These are phyloP conservation scores for Perca schrenkii DNA, from an alignment of 2,113 vertebrate genomes.

Conservation along the genomic window DNA sequence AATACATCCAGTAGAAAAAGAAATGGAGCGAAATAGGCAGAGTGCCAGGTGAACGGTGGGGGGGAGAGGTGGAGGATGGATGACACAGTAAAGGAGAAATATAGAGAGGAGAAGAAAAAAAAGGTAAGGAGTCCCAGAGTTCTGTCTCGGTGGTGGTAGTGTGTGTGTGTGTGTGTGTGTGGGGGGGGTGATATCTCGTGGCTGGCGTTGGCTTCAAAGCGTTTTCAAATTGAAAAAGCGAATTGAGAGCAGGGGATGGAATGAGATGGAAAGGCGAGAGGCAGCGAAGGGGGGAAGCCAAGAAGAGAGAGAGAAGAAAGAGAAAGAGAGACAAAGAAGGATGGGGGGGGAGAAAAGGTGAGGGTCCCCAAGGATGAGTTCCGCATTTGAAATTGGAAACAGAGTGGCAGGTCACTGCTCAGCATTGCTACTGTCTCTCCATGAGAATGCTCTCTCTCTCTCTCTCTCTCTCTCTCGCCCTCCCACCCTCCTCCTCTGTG, in stretches of 20 bases:
- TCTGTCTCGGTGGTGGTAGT: constrained; percentile 61
- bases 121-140: constrained; percentile 67
- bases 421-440: constrained; percentile 58
- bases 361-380: constrained; percentile 70
- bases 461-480: constrained; percentile 2
- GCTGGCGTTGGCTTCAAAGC: constrained; percentile 77
- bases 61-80: constrained; percentile 63
- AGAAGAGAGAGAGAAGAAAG: constrained; percentile 40
- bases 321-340: constrained; percentile 53
- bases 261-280: constrained; percentile 61
- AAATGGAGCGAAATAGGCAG: constrained; percentile 59
- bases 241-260: constrained; percentile 66
- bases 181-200: constrained; percentile 37
- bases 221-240: constrained; percentile 77
- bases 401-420: constrained; percentile 72
- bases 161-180: no score
- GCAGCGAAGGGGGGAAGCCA: constrained; percentile 25
- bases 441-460: constrained; percentile 43
- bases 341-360: constrained; percentile 36
- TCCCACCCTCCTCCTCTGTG: constrained; percentile 31
- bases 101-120: constrained; percentile 53
- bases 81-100: constrained; percentile 70
- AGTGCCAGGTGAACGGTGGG: constrained; percentile 38
- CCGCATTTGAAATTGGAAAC: constrained; percentile 76
- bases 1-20: constrained; percentile 61